Conservation (phyloP, 2,888 invertebrate species). For the Biston stratarius region DNA sequence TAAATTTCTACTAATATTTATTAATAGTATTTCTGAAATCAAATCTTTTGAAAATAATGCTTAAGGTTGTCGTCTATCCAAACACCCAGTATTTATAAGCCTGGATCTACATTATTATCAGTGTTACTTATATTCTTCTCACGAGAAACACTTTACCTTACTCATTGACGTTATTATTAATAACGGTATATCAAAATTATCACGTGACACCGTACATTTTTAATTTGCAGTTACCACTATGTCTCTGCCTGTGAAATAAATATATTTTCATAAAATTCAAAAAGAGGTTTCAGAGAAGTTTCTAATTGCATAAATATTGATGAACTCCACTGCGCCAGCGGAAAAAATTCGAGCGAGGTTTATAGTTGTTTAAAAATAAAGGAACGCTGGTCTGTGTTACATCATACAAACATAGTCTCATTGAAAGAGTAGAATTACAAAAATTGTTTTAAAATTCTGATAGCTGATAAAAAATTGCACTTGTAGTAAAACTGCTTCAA, state of each 20-base stretch:
- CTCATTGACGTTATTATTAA: not conserved
- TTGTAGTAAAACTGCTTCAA: too few relatives aligned
- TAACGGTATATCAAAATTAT: too few relatives aligned
- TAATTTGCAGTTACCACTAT: not conserved
- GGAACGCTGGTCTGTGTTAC: slow-evolving; percentile 13
- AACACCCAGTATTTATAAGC: too few relatives aligned
- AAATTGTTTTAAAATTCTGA: too few relatives aligned
- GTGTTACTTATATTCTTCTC: not conserved
- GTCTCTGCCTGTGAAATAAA: slow-evolving; percentile 1
- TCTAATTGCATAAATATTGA: slow-evolving; percentile 38
- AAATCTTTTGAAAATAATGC: too few relatives aligned
- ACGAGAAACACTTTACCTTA: not conserved
- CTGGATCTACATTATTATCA: too few relatives aligned
- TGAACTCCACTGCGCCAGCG: slow-evolving; percentile 31
- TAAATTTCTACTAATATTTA: too few relatives aligned
- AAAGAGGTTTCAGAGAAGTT: slow-evolving; percentile 24
- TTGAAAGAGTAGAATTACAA: slow-evolving; percentile 15
- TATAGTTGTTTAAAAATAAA: slow-evolving; percentile 21
- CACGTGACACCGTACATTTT: not conserved
- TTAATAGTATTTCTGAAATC: too few relatives aligned
- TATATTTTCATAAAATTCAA: slow-evolving; percentile 20
- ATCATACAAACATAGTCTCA: slow-evolving; percentile 22
- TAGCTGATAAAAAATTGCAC: too few relatives aligned
- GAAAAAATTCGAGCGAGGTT: slow-evolving; percentile 26
- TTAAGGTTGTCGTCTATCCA: too few relatives aligned